Conservation (phyloP, 2,113 vertebrate species). For the Asarcornis scutulata region DNA sequence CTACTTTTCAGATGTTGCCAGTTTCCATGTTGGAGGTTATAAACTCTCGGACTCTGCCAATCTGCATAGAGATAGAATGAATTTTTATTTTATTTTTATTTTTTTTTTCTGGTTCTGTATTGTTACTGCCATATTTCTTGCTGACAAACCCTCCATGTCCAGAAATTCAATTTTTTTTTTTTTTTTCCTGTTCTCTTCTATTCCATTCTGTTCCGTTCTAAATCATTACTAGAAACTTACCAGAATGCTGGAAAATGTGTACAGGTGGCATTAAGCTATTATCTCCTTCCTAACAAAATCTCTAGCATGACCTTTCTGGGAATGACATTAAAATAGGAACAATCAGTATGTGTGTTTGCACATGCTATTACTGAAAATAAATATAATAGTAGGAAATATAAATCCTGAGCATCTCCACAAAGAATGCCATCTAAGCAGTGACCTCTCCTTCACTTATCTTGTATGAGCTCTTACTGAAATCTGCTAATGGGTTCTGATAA, state of each 20-base stretch:
- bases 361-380: slow-evolving; percentile 16
- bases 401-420: slow-evolving; percentile 42
- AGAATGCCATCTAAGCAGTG: slow-evolving; percentile 52
- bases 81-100: not conserved
- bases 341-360: not conserved
- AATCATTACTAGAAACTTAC: not conserved
- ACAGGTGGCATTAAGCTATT: not conserved
- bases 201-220: not conserved
- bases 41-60: not conserved
- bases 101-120: not conserved
- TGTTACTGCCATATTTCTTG: not conserved
- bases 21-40: not conserved
- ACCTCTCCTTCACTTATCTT: slow-evolving; percentile 58
- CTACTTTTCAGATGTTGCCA: not conserved
- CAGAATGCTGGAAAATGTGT: not conserved
- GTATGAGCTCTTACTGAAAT: slow-evolving; percentile 65
- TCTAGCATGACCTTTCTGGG: slow-evolving; percentile 4
- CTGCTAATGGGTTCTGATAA: slow-evolving; percentile 74
- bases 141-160: not conserved
- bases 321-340: slow-evolving; percentile 26
- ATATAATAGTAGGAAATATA: slow-evolving; percentile 14
- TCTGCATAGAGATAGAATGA: not conserved
- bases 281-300: not conserved
- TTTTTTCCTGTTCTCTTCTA: too few relatives aligned
- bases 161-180: not conserved